Base-by-base conservation (phyloP, 92 coral and sea anemone genomes). In the Zoanthus solanderi region DNA sequence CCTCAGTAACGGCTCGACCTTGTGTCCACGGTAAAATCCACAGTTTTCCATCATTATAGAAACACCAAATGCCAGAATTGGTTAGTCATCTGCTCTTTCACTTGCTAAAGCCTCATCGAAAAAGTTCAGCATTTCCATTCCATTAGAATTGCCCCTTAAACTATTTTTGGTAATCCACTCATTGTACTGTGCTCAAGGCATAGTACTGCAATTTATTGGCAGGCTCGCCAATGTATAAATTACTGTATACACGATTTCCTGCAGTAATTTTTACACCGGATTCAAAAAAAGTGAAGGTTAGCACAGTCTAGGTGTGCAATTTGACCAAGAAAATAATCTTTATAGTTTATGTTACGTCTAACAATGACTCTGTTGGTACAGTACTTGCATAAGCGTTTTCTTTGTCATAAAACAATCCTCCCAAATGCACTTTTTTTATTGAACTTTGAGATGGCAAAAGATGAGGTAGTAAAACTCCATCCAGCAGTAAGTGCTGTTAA, bases 1-100 rank as follows among this genome's bases (percentile, higher is more conserved):
- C 56, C 89, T 11, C 69, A 91, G 80, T 17, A 76, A 52, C 3
- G 86, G 79, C 71, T 88, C 91, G 4, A 65, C 91, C 71, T 88
- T 61, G 68, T 88, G 83, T 11, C 89, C 91, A 58, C 87, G 91
- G 72, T 91, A 87, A 48, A 88, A 91, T 6, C 91, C 89, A 61
- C 93, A 87, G 15, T 91, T 88, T 66, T 84, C 93, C 93, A 91
- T 88, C 3, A 88, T 68, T 1, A 91, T 91, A 47, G 72, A 61
- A 30, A 88, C 90, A 3, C 91, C 89, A 45, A 56, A 31, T 56
- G 83, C 91, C 37, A 91, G 91, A 58, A 23, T 23, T 23, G 23
- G 23, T 23, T 23, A 23, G 23, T 23, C 23, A 91, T 88, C 91
- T 29, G 69, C 68, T 73, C 90, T 45, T 28, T 72, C 78, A 14